Conservation (phyloP, 2,888 invertebrate species). For the Adelognathus sp. region DNA sequence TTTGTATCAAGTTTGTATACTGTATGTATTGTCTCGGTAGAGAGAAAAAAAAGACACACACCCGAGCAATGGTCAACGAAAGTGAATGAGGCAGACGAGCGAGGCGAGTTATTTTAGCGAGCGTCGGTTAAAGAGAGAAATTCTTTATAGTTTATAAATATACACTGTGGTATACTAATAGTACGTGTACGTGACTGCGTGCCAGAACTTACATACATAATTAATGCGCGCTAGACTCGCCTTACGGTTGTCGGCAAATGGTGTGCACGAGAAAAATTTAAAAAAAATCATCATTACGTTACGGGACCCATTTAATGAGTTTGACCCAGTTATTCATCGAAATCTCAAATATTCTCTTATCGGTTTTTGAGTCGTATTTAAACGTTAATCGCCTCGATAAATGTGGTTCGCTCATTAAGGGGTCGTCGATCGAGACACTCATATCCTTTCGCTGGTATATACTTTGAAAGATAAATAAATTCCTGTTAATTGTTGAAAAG, state of each 20-base stretch:
- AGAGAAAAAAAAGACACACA: neutral
- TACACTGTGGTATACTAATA: conserved; percentile 1
- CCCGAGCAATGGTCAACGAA: conserved; percentile 11
- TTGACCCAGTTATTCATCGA: neutral
- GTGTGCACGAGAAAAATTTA: neutral
- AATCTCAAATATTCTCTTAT: neutral
- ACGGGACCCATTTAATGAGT: neutral
- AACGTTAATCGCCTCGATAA: neutral
- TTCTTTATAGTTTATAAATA: conserved; percentile 9
- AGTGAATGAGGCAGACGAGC: conserved; percentile 26
- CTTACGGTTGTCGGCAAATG: neutral
- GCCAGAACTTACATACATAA: conserved; percentile 15
- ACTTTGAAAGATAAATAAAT: too few relatives aligned
- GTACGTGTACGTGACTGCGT: conserved; percentile 8
- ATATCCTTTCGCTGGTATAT: neutral
- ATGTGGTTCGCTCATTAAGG: neutral
- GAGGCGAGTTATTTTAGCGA: conserved; percentile 5
- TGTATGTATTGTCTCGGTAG: neutral
- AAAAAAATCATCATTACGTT: neutral
- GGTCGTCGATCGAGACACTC: neutral
- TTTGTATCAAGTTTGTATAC: neutral
- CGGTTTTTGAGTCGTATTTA: neutral
- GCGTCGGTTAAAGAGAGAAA: conserved; percentile 10
- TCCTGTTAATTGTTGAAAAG: too few relatives aligned
- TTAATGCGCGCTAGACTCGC: conserved; percentile 18